Percentiles rank a stretch among this genome's conserved stretches.
Evolutionary conservation across 2,888 invertebrate species (phyloP).

Genomic region (Andrena minutula): DNA sequence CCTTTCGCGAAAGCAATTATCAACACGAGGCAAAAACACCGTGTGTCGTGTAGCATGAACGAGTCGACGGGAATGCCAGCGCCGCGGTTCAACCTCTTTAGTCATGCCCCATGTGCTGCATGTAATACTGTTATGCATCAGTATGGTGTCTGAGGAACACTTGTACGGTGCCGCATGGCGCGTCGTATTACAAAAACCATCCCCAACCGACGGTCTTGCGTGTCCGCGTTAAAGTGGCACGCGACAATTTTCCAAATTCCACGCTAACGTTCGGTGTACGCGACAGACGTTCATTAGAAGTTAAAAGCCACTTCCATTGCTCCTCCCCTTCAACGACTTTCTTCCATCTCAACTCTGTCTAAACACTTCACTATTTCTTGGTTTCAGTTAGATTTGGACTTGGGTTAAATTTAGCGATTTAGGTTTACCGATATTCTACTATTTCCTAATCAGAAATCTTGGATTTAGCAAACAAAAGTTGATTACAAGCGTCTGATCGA

Average conservation of each 20-base stretch:
- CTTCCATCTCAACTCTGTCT: no score
- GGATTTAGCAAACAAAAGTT: no score
- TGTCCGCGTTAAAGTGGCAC: slow-evolving; percentile 25
- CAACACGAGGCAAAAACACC: slow-evolving; percentile 26
- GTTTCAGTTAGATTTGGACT: no score
- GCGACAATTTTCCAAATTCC: slow-evolving; percentile 52
- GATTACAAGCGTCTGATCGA: no score
- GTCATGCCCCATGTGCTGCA: slow-evolving; percentile 50
- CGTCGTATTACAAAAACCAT: slow-evolving; percentile 34
- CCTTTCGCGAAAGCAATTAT: slow-evolving; percentile 31
- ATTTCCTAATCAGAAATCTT: no score
- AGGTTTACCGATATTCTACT: no score
- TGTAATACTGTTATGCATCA: slow-evolving; percentile 45
- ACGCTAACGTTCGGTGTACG: neutral
- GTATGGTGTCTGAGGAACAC: slow-evolving; percentile 43
- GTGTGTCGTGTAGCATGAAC: slow-evolving; percentile 2
- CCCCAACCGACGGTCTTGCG: slow-evolving; percentile 4
- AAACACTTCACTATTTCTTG: no score
- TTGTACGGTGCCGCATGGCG: slow-evolving; percentile 32
- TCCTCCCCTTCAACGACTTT: neutral
- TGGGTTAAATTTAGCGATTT: no score
- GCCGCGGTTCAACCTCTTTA: slow-evolving; percentile 37
- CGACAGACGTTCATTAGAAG: neutral
- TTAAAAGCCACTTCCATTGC: neutral
- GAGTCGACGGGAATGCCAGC: slow-evolving; percentile 21